Evolutionary conservation across 2,113 vertebrate species (phyloP).

Genomic region (Girardinichthys multiradiatus): DNA sequence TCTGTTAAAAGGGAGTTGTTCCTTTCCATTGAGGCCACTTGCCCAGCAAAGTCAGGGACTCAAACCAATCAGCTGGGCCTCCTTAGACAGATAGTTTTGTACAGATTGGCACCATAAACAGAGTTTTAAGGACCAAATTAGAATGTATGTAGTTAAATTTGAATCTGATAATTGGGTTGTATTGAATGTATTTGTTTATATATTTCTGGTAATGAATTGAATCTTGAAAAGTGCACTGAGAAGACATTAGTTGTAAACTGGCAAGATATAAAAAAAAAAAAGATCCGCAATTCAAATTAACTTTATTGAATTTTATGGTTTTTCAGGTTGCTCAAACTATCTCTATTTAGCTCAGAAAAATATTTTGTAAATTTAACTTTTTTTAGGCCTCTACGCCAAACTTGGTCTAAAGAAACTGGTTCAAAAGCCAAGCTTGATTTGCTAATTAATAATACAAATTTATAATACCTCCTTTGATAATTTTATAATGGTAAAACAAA

Average conservation of each 20-base stretch:
- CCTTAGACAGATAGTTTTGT: background rate
- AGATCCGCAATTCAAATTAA: background rate
- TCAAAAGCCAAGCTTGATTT: too few species aligned
- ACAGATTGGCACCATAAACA: background rate
- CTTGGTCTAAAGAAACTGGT: background rate
- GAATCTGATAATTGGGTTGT: background rate
- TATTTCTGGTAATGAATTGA: background rate
- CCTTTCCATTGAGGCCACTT: background rate
- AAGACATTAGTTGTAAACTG: background rate
- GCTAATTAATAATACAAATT: too few species aligned
- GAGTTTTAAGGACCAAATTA: background rate
- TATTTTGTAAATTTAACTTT: background rate
- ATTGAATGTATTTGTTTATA: background rate
- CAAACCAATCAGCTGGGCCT: background rate
- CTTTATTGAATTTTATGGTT: background rate
- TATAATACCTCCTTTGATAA: too few species aligned
- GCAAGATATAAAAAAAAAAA: background rate
- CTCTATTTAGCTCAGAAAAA: background rate
- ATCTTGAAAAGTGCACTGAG: background rate
- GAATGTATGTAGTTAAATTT: background rate
- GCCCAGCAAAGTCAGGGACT: background rate
- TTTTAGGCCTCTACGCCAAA: background rate
- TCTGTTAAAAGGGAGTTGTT: background rate
- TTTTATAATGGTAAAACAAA: too few species aligned
- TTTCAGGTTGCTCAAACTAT: too few species aligned